Base-by-base conservation (phyloP, 2,113 vertebrate species). In the Hylia prasina region DNA sequence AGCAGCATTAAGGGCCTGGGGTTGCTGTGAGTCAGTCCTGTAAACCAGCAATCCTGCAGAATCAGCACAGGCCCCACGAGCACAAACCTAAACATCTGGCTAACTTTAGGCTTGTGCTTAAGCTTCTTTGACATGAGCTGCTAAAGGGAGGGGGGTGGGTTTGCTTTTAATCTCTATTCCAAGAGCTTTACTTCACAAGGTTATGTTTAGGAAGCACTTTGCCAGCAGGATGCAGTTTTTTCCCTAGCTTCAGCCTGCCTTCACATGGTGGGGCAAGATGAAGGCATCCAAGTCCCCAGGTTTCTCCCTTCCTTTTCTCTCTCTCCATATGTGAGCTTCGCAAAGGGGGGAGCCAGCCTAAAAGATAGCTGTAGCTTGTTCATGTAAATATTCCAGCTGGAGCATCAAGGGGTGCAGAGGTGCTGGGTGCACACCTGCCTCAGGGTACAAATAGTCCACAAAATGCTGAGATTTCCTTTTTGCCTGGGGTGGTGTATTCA, bases 21-120 rank as follows among this genome's bases (percentile, higher is more conserved):
- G n/a, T 48, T 69, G 87, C 73, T 76, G 58, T 54, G 80, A 48
- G 69, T 48, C 63, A 42, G 30, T 47, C 45, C 78, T 63, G 75
- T 77, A 87, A 86, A 86, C 50, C 84, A 93, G 82, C 78, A 70
- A 11, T 76, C 68, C 39, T 94, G 93, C 82, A 27, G 57, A 90
- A 87, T 95, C 96, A 97, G 94, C 91, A 89, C 64, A 73, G 57
- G 58, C 92, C 71, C 50, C 45, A 18, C 30, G 0, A 82, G 78
- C 71, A 86, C 72, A 90, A 94, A 77, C 39, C 71, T 82, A 88
- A 96, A 90, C 85, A 96, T 95, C 92, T 95, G 93, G 80, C 91
- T 90, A 90, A 91, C 82, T 90, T 88, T 25, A 86, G 79, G 33
- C 66, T 71, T 77, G 11, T 66, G 82, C 64, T 96, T 96, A 93